Evolutionary conservation across 2,113 vertebrate species (phyloP), one percentile per base, ranked within the genome.

Genomic region (Neogale vison): DNA sequence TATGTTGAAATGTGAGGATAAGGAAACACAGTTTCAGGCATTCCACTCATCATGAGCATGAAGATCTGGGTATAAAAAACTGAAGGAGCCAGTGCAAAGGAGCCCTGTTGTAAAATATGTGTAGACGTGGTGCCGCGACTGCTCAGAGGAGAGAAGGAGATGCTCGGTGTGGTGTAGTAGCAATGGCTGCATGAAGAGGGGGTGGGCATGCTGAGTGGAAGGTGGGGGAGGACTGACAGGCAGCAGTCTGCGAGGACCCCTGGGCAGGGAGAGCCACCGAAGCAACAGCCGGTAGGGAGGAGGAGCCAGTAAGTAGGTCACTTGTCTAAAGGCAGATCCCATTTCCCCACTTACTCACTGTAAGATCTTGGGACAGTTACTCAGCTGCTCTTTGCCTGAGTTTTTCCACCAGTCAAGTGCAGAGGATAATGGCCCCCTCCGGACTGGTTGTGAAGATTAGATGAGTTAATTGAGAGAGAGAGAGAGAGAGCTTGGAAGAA

Each of bases 61-160:
- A 86, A 47, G 47, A 50, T 34, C 59, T 88, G 74, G 45, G 21
- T 65, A 39, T 29, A 79, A 88, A 81, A 45, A 81, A 52, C 12
- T 6, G 29, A 6, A 65, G 14, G 31, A 88, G 20, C 18, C 3
- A 5, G 45, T 11, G 63, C 4, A 11, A 47, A 55, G 34, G 79
- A 69, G 42, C 26, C 11, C 11, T 26, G 1, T 10, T 5, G 2
- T 50, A 45, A 69, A 7, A 10, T 7, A 23, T 4, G 12, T 20
- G 47, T 13, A 36, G 79, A 12, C 12, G 0, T 1, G 4, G 14
- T 23, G 29, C 23, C 0, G 0, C 1, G 1, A n/a, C 11, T 52
- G 45, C 24, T 74, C 23, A 10, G 52, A 61, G 61, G 10, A 52
- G 57, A 63, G 13, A 52, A 13, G 82, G 6, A 63, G 65, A 29